These are phyloP conservation scores for Melanotaenia nigrans DNA, from an alignment of 2,797 vertebrate genomes.

Conservation along the genomic window DNA sequence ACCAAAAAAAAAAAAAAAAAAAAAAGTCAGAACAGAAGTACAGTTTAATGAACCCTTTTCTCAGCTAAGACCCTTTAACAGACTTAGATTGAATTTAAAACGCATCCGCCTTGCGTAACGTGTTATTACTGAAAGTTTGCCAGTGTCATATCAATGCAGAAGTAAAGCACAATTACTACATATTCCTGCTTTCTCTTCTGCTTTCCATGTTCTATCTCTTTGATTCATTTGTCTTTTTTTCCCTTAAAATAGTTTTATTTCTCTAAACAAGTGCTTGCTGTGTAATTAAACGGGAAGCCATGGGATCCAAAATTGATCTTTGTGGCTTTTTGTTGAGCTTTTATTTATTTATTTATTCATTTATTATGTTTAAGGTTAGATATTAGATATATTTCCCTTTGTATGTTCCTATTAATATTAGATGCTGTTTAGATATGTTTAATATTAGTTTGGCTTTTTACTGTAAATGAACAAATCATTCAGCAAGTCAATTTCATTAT, in stretches of 20 bases:
- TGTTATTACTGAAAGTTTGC: background rate
- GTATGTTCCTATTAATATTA: background rate
- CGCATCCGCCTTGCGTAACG: conserved; percentile 23
- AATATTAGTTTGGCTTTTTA: background rate
- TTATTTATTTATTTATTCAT: no score
- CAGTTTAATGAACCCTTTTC: fast-evolving
- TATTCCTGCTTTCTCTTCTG: background rate
- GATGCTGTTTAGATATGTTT: background rate
- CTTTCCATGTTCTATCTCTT: background rate
- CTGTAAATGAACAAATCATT: background rate
- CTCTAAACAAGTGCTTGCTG: background rate
- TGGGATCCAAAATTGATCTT: background rate
- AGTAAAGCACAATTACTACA: no score
- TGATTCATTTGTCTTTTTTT: background rate
- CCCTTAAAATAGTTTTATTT: conserved; percentile 17
- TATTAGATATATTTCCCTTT: background rate
- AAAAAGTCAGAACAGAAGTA: fast-evolving
- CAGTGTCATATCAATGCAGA: background rate
- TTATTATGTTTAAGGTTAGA: background rate
- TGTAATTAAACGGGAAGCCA: background rate
- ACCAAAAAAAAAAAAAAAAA: fast-evolving
- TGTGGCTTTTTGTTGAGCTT: background rate
- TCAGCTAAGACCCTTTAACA: background rate
- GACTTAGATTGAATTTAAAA: fast-evolving
- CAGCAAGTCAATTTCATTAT: background rate